A percentile compares a stretch with the other conserved stretches of the same genome.
These are phyloP conservation scores for Thaleichthys pacificus DNA, from an alignment of 2,797 vertebrate species.

Conservation along the genomic window DNA sequence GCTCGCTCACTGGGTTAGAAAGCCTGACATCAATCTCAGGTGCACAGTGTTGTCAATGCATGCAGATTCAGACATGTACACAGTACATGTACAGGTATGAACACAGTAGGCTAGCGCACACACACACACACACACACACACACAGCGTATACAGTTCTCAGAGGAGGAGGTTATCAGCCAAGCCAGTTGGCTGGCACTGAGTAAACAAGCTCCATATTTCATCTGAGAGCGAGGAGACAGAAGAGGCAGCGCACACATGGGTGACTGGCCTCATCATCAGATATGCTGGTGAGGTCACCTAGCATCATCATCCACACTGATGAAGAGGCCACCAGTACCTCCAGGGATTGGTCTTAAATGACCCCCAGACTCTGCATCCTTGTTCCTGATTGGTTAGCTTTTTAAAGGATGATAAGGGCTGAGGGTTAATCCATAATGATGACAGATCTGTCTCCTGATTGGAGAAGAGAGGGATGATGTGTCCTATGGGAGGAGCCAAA, in stretches of 20 bases:
- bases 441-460: conserved; percentile 2
- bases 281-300: conserved; percentile 2
- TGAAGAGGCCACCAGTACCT: not conserved
- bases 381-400: not conserved
- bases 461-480: conserved; percentile 1
- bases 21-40: too few species aligned
- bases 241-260: not conserved
- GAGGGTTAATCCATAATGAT: not conserved
- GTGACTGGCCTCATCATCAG: not conserved
- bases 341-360: not conserved
- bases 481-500: not conserved
- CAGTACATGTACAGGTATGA: too few species aligned
- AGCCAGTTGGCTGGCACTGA: conserved; percentile 1
- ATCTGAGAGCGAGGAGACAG: not conserved
- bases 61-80: too few species aligned
- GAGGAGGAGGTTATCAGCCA: not conserved
- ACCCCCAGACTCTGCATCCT: not conserved
- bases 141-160: not conserved
- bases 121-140: not conserved
- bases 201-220: not conserved
- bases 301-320: not conserved
- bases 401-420: not conserved
- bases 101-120: not conserved
- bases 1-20: too few species aligned
- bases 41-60: too few species aligned